Base-by-base conservation (phyloP, 2,888 invertebrate species). In the Chesias legatella region DNA sequence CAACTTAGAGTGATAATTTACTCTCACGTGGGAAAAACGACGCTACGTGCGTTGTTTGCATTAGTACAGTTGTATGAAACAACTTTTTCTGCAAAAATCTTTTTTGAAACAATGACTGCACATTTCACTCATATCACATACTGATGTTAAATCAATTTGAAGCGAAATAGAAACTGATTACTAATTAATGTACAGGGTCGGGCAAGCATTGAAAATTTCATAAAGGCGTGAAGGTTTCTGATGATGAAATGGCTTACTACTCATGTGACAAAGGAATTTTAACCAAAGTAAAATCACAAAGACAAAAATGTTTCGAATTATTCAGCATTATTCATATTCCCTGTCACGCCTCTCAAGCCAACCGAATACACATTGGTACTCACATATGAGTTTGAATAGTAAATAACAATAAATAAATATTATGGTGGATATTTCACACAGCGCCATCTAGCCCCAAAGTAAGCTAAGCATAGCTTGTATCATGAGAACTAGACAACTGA, bases 31-130 rank as follows among this genome's bases (percentile, higher is more conserved):
- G 72, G 79, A 79, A 73, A 66, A 57, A 63, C 62, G 60, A 63
- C 61, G 71, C 63, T 73, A 78, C n/a, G n/a, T n/a, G n/a, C n/a
- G n/a, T 76, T 73, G 60, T 67, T 69, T 73, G 74, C 78, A 76
- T 33, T 45, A n/a, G n/a, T n/a, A 36, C 23, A 33, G 39, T 35
- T 21, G 27, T 32, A 29, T 38, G 34, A 21, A 31, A 24, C 28
- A 31, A 30, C 30, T 38, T 42, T 45, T 35, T 32, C 33, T 37
- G 32, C 39, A 40, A 36, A 37, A 45, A 48, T 48, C 35, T 51
- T 48, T 43, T 40, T 43, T 8, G n/a, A 42, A 48, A 43, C 41
- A 49, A 42, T 49, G 33, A 25, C 26, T 23, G 10, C 13, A 30
- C 43, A 36, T 44, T 51, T 51, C 51, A 44, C 51, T 54, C 25